These are phyloP conservation scores for Hycleus phaleratus DNA, from an alignment of 1,140 invertebrate genomes.

Conservation along the genomic window DNA sequence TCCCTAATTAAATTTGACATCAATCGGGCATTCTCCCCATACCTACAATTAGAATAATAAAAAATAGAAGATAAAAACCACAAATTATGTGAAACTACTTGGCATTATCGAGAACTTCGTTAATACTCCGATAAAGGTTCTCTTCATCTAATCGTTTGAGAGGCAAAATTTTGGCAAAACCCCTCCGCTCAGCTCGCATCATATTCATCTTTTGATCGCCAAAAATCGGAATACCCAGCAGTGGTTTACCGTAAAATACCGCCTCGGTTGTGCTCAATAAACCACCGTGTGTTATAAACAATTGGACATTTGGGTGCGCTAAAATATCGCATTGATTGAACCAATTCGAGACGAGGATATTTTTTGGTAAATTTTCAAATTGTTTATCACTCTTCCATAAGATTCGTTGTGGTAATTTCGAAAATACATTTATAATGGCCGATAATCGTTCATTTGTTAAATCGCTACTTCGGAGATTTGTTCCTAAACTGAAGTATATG, in stretches of 20 bases:
- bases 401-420: constrained; percentile 43
- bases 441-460: constrained; percentile 39
- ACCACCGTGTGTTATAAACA: constrained; percentile 50
- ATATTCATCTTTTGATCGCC: constrained; percentile 33
- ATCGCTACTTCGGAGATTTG: constrained; percentile 41
- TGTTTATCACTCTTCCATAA: constrained; percentile 50
- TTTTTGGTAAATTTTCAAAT: constrained; percentile 41
- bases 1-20: constrained; percentile 20
- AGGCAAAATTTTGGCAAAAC: constrained; percentile 33
- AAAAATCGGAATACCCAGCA: constrained; percentile 41
- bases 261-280: constrained; percentile 45
- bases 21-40: neutral
- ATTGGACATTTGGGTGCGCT: constrained; percentile 31
- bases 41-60: neutral
- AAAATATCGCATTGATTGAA: constrained; percentile 55
- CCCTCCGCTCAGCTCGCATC: constrained; percentile 25
- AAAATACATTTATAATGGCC: constrained; percentile 42
- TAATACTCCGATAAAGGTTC: constrained; percentile 23
- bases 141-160: constrained; percentile 30
- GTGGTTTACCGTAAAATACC: constrained; percentile 43
- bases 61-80: neutral
- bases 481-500: constrained; percentile 48
- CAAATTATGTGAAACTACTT: constrained; percentile 14
- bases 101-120: constrained; percentile 30
- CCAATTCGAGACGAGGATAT: constrained; percentile 46